These are phyloP conservation scores for Noctua fimbriata DNA, from an alignment of 2,888 invertebrate species.

Conservation along the genomic window DNA sequence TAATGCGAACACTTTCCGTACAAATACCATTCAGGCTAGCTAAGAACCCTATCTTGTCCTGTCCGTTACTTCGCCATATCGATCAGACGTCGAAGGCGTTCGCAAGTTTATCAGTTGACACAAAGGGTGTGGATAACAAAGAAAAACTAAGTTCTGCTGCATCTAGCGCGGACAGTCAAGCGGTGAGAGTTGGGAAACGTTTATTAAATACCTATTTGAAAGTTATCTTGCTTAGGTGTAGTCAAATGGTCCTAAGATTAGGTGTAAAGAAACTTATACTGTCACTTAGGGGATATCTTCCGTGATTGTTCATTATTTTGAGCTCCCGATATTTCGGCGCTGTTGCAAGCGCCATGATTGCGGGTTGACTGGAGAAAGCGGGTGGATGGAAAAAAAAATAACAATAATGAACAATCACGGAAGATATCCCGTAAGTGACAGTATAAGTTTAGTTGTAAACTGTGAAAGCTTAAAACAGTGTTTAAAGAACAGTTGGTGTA, in stretches of 20 bases:
- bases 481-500: no score
- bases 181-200: not conserved
- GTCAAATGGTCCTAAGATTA: not conserved
- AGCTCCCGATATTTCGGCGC: no score
- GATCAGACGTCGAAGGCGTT: conserved; percentile 21
- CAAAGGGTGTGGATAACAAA: conserved; percentile 65
- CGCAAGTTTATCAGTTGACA: conserved; percentile 53
- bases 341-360: no score
- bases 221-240: no score
- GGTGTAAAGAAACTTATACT: not conserved
- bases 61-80: conserved; percentile 15
- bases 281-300: no score
- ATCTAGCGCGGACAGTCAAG: conserved; percentile 6
- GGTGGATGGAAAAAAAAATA: no score
- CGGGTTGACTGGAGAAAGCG: no score
- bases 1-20: not conserved
- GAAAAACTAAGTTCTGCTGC: conserved; percentile 40
- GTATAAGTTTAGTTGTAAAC: no score
- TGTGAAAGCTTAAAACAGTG: no score
- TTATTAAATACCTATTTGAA: conserved; percentile 29
- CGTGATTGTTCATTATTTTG: no score
- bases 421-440: no score
- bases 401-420: no score
- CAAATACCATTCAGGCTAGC: not conserved
- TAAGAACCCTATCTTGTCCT: not conserved